A percentile compares a stretch with the other conserved stretches of the same genome.
Conservation (phyloP, 1,140 invertebrate genomes). For the Sogatella furcifera region DNA sequence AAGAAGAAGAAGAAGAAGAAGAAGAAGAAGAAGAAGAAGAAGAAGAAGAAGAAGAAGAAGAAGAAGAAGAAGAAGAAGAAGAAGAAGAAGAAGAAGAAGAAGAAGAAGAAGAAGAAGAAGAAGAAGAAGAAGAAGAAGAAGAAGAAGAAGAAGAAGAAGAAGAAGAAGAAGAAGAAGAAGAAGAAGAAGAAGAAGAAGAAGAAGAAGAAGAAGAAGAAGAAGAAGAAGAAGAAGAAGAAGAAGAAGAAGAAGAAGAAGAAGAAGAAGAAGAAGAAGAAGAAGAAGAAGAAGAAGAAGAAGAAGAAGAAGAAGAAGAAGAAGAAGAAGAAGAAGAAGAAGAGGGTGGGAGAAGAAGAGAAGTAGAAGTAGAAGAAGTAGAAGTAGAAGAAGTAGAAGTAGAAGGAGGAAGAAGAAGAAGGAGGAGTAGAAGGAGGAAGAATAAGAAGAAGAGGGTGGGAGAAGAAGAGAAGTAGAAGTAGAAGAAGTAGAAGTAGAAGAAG, state of each 20-base stretch:
- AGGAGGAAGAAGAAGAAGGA: background rate
- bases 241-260: no score
- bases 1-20: constrained; percentile 5
- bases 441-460: background rate
- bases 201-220: background rate
- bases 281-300: no score
- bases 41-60: constrained; percentile 4
- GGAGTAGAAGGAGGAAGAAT: background rate
- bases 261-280: no score
- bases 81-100: background rate
- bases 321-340: constrained; percentile 1
- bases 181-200: background rate
- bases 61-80: constrained; percentile 2
- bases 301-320: no score
- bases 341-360: background rate
- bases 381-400: constrained; percentile 3
- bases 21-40: constrained; percentile 1
- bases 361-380: background rate
- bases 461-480: background rate
- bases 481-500: background rate
- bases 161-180: no score
- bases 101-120: background rate
- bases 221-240: constrained; percentile 1
- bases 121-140: no score
- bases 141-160: no score